Base-by-base conservation (phyloP, 2,888 invertebrate species). In the Plutella xylostella region DNA sequence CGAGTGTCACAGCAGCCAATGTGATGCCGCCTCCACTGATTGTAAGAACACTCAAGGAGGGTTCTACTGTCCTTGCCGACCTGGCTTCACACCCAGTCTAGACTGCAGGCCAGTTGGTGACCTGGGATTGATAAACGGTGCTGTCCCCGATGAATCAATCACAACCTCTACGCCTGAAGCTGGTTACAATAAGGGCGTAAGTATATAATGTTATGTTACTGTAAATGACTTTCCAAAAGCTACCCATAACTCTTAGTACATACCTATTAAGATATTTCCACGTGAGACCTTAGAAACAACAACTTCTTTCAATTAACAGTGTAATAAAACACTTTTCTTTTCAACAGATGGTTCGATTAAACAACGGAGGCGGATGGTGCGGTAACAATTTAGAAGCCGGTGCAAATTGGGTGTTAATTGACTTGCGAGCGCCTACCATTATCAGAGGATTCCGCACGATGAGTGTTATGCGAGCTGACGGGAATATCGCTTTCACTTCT, bases 71-170 rank as follows among this genome's bases (percentile, higher is more conserved):
- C 93, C 93, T 56, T 97, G 96, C 61, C 88, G 90, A 48, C 73
- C 89, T 51, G 96, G 96, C 33, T 96, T 96, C 61, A 77, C 91
- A 1, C 90, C 94, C 4, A 94, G 92, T 45, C 87, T 93, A 55
- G 96, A 96, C 65, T 96, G 96, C 63, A 87, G 96, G 55, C 95
- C 96, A 1, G 92, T 96, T 28, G 93, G 92, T 4, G 96, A 96
- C 72, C 86, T 97, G 41, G 96, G 96, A 17, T 78, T 94, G 18
- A 91, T 91, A 40, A 94, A 93, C 64, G 94, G 95, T 25, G 95
- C 94, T 44, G 92, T 97, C 60, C 93, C 96, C 1, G 95, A 96
- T 63, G 93, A 94, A 54, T 92, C 94, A 22, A 94, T 97, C 28
- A 90, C 88, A 33, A 93, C 94, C 33, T 96, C 96, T 2, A 86